These are phyloP conservation scores for Tinamus major DNA, from an alignment of 2,797 vertebrate species.

Conservation along the genomic window DNA sequence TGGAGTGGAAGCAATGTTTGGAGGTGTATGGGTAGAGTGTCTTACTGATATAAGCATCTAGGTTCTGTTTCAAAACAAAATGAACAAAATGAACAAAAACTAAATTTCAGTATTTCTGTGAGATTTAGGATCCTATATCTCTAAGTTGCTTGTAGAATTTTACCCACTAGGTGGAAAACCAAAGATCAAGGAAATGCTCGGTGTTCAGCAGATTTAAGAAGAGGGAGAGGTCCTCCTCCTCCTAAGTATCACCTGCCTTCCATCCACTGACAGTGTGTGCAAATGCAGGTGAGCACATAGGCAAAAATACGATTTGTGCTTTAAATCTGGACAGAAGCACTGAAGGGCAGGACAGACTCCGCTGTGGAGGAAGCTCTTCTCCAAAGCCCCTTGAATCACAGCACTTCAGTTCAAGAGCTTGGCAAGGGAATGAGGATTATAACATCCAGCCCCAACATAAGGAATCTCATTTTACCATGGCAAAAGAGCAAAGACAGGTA, in stretches of 20 bases:
- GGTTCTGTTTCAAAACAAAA: not conserved
- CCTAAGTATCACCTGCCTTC: not conserved
- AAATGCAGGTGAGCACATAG: not conserved
- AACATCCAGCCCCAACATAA: not conserved
- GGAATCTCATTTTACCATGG: not conserved
- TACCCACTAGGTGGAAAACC: fast-evolving
- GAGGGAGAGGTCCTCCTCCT: not conserved
- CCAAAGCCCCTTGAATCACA: not conserved
- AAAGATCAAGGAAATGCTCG: not conserved
- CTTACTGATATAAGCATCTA: not conserved
- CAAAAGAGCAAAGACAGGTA: not conserved
- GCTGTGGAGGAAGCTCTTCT: not conserved
- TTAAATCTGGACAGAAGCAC: not conserved
- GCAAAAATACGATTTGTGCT: not conserved
- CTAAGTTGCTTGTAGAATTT: not conserved
- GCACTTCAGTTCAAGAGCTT: not conserved
- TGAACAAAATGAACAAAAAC: not conserved
- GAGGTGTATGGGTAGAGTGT: not conserved
- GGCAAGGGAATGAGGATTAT: not conserved
- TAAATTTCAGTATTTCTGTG: not conserved
- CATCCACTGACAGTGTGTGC: not conserved
- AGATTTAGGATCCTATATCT: not conserved
- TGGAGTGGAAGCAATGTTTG: not conserved
- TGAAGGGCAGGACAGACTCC: not conserved
- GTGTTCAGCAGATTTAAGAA: not conserved